Percentiles rank a stretch among this genome's conserved stretches.
Evolutionary conservation across 2,797 vertebrate genomes (phyloP).

Genomic region (Helicolenus hilgendorfi): DNA sequence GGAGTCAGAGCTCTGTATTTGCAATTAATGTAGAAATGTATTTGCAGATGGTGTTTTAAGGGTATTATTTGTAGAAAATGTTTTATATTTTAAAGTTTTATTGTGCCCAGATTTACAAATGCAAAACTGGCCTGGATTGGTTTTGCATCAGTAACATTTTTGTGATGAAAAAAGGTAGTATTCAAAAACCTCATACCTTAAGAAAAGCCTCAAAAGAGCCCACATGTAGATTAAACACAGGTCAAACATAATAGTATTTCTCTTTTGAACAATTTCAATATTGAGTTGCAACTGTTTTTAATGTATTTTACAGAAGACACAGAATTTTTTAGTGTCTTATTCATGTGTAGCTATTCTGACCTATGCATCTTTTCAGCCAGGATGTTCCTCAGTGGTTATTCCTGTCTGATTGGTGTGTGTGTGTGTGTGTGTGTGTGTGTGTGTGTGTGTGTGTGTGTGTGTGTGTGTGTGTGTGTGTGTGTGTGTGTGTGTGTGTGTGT

Average conservation of each 20-base stretch:
- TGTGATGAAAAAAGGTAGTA: neutral
- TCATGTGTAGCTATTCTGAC: neutral
- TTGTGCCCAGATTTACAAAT: neutral
- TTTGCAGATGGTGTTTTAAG: neutral
- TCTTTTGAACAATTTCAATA: neutral
- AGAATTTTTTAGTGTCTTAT: neutral
- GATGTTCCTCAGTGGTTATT: conserved; percentile 22
- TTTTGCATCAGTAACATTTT: neutral
- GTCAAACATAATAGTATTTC: neutral
- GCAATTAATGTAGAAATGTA: neutral
- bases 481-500: conserved; percentile 12
- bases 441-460: conserved; percentile 13
- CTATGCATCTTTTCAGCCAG: neutral
- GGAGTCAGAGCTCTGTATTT: neutral
- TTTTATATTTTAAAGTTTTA: neutral
- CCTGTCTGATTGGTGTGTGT: conserved; percentile 28
- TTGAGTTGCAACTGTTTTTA: neutral
- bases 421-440: conserved; percentile 7
- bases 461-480: conserved; percentile 6
- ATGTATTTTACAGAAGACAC: neutral
- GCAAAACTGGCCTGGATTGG: neutral
- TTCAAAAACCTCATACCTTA: no score
- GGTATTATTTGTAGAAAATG: neutral
- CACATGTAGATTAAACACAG: neutral
- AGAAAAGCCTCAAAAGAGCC: neutral